Conservation (phyloP, 2,797 vertebrate genomes). For the Spea hammondii region DNA sequence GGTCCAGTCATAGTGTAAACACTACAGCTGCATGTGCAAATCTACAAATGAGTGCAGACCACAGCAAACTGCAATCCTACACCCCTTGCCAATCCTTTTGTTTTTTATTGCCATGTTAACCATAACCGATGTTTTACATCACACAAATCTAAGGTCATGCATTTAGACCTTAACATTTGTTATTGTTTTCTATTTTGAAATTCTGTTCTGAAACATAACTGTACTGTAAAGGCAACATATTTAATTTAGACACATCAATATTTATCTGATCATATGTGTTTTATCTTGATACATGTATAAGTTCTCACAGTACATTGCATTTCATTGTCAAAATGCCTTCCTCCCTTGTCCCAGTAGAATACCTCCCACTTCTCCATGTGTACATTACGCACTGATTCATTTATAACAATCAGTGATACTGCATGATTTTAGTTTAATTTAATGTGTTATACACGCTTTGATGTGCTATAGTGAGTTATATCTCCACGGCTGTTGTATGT, state of each 20-base stretch:
- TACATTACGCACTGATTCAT: constrained; percentile 36
- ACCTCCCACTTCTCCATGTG: constrained; percentile 29
- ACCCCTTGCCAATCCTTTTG: too few species aligned
- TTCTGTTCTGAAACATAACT: background rate
- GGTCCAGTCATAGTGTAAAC: too few species aligned
- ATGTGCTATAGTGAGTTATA: constrained; percentile 24
- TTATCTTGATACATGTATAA: constrained; percentile 4
- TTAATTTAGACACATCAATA: constrained; percentile 10
- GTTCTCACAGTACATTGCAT: constrained; percentile 34
- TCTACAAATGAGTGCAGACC: too few species aligned
- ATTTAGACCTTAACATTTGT: too few species aligned
- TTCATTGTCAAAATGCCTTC: constrained; percentile 29
- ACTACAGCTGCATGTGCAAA: too few species aligned
- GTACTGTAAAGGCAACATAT: background rate
- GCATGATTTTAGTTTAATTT: constrained; percentile 29
- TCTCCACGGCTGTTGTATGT: constrained; percentile 15
- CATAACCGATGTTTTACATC: too few species aligned
- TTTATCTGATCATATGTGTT: constrained; percentile 23
- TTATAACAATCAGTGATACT: constrained; percentile 45
- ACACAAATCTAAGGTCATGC: too few species aligned
- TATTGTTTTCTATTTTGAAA: constrained; percentile 6
- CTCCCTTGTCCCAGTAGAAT: constrained; percentile 32
- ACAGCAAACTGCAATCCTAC: too few species aligned
- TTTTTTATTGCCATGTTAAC: too few species aligned
- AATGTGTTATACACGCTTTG: constrained; percentile 42